A percentile compares a stretch with the other conserved stretches of the same genome.
Evolutionary conservation across 2,797 vertebrate species (phyloP).

Genomic region (Echeneis naucrates): DNA sequence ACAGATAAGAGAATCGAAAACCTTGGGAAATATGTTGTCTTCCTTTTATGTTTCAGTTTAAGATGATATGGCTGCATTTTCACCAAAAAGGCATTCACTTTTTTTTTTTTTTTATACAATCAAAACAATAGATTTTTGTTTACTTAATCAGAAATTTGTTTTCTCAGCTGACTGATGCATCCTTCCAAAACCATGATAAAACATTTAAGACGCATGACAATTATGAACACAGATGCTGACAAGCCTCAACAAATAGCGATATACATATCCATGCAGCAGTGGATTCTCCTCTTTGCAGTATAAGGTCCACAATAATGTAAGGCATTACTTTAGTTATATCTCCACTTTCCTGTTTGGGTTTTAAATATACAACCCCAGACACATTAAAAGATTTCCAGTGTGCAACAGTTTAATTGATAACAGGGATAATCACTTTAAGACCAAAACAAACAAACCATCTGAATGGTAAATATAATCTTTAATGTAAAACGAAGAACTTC

Average conservation of each 20-base stretch:
- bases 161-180: background rate
- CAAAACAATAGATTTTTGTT: background rate
- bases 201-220: background rate
- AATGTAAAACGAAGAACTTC: conserved; percentile 72
- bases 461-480: conserved; percentile 57
- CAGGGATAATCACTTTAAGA: background rate
- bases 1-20: background rate
- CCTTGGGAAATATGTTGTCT: background rate
- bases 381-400: background rate
- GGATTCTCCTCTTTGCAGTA: background rate
- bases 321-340: background rate
- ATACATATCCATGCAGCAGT: background rate
- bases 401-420: conserved; percentile 44
- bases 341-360: background rate
- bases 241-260: background rate
- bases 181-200: background rate
- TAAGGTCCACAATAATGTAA: background rate
- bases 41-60: too few relatives aligned
- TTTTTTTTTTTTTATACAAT: background rate
- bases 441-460: conserved; percentile 35
- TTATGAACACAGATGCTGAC: background rate
- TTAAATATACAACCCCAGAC: conserved; percentile 12
- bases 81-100: background rate
- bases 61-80: background rate
- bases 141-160: too few relatives aligned